Evolutionary conservation across 2,797 vertebrate genomes (phyloP), one percentile per base, ranked within the genome.

Genomic region (Melanotaenia maccullochi): DNA sequence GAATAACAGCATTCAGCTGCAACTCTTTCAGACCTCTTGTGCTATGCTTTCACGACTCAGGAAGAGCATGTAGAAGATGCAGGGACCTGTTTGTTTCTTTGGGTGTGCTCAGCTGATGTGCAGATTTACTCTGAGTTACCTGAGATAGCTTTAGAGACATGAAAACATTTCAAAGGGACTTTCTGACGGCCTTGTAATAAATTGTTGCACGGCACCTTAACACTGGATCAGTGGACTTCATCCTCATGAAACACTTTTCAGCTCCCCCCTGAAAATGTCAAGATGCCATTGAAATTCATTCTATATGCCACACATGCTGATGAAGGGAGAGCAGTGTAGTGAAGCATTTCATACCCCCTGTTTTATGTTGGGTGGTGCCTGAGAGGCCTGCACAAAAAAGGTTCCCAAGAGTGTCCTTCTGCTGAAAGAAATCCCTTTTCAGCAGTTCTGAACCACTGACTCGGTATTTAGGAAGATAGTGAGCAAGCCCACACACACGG

Each of bases 231-330:
- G 74, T 77, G 77, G 83, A 78, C 78, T 72, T 70, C 72, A 81
- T 81, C 73, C 77, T 75, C 78, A 83, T 81, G 74, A 85, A 88
- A 80, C 78, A 65, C 49, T 83, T 84, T 82, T 75, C 61, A 60
- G 58, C 20, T 59, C 65, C 85, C 51, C 49, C 18, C 68, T 47
- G 78, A 85, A 90, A 92, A 92, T 91, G 89, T 89, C 89, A 90
- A 67, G 87, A 85, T 86, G 87, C 87, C 78, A 81, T 83, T 88
- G 90, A 85, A 85, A 89, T 86, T 85, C 86, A 57, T 71, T 88
- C 81, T 84, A 78, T 87, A 85, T 84, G 87, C 82, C 78, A 78
- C 75, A 88, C 83, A 87, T 91, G 84, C 90, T 87, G 88, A 91
- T 90, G 88, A 88, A 89, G 87, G 78, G 65, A 80, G 59, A 54